Evolutionary conservation across 2,888 invertebrate genomes (phyloP).

Genomic region (Drosophila sordidula): DNA sequence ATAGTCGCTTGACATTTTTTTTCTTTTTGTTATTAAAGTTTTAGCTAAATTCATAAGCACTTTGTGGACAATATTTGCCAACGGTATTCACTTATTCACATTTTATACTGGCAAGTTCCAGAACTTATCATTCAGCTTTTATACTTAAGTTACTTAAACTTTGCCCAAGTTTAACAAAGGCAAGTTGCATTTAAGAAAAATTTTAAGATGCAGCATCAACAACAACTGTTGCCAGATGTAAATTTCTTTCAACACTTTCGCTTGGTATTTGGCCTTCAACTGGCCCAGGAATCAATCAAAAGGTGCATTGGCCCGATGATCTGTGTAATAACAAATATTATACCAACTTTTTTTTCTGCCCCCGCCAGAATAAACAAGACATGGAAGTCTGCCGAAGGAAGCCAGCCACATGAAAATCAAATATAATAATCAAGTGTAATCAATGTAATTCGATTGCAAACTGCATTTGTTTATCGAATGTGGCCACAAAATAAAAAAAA

Average conservation of each 20-base stretch:
- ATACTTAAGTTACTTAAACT: neutral
- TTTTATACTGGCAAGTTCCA: neutral
- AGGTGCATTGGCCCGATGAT: conserved; percentile 51
- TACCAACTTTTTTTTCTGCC: conserved; percentile 5
- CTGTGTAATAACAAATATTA: conserved; percentile 51
- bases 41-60: too few relatives aligned
- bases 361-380: conserved; percentile 64
- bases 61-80: neutral
- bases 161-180: neutral
- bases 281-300: conserved; percentile 46
- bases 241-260: conserved; percentile 52
- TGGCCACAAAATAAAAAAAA: conserved; percentile 16
- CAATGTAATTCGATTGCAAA: conserved; percentile 71
- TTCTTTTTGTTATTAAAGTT: neutral
- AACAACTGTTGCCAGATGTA: conserved; percentile 52
- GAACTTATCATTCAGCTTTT: neutral
- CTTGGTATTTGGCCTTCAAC: conserved; percentile 45
- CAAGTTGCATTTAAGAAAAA: conserved; percentile 5
- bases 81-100: too few relatives aligned
- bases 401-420: conserved; percentile 48
- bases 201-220: neutral
- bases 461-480: conserved; percentile 71
- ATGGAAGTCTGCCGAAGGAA: neutral
- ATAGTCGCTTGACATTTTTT: neutral
- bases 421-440: conserved; percentile 74